Percentiles rank a stretch among this genome's conserved stretches.
Evolutionary conservation across 2,888 invertebrate species (phyloP).

Genomic region (Drosophila buzzatii): DNA sequence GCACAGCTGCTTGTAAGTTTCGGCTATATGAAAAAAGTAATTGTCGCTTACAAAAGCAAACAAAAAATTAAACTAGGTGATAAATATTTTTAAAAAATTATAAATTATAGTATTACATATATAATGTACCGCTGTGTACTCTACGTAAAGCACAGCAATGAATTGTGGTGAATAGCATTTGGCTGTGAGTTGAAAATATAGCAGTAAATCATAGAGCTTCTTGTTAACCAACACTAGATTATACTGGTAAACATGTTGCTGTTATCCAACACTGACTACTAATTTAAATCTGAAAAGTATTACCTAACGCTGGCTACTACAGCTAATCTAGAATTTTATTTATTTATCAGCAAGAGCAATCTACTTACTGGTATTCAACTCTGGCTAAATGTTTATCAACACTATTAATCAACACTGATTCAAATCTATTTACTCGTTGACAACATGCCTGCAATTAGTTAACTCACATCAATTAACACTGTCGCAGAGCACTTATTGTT

Average conservation of each 20-base stretch:
- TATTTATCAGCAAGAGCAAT: no score
- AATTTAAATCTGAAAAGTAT: background rate
- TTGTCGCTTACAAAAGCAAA: slow-evolving; percentile 2
- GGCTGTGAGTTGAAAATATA: background rate
- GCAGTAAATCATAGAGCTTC: background rate
- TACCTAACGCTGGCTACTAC: background rate
- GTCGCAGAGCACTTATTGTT: background rate
- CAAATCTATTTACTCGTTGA: background rate
- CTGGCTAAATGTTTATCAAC: no score
- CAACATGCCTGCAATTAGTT: background rate
- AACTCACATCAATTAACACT: slow-evolving; percentile 1
- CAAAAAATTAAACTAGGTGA: background rate
- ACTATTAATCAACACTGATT: background rate
- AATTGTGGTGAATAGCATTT: background rate
- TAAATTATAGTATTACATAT: background rate
- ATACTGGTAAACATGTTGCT: background rate
- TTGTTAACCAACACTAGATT: background rate
- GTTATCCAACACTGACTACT: background rate
- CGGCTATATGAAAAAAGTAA: slow-evolving; percentile 20
- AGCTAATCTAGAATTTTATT: no score
- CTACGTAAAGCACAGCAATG: background rate
- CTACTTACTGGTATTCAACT: no score
- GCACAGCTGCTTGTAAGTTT: slow-evolving; percentile 57
- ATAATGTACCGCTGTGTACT: background rate
- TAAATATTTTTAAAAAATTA: background rate